These are phyloP conservation scores for Zygothrica quintamaculata DNA, from an alignment of 2,888 invertebrate genomes.

Conservation along the genomic window DNA sequence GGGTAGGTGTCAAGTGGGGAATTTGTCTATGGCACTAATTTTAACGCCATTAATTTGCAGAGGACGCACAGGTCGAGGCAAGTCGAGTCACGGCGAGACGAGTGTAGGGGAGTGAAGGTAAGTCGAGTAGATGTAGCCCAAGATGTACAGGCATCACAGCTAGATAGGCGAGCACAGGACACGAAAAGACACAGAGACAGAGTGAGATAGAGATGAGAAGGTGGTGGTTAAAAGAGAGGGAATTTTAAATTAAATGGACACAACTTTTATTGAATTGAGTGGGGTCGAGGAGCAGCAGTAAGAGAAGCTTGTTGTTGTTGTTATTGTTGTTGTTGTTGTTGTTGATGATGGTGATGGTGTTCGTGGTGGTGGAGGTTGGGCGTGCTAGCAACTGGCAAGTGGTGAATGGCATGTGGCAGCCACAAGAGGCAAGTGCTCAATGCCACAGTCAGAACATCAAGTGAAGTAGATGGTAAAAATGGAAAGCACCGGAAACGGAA, in stretches of 20 bases:
- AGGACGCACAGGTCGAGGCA: constrained; percentile 30
- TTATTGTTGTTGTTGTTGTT: no score
- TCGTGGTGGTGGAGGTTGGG: no score
- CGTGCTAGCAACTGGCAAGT: neutral
- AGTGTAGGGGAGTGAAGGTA: neutral
- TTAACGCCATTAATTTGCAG: constrained; percentile 73
- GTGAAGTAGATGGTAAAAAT: constrained; percentile 30
- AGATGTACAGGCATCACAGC: no score
- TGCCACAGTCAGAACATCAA: constrained; percentile 17
- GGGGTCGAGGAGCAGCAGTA: constrained; percentile 22
- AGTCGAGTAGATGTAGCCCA: neutral
- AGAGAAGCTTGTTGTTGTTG: no score
- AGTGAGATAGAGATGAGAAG: neutral
- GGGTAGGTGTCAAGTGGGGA: constrained; percentile 20
- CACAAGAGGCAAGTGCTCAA: constrained; percentile 20
- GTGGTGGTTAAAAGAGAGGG: constrained; percentile 27
- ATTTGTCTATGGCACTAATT: constrained; percentile 66
- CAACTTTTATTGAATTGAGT: constrained; percentile 80
- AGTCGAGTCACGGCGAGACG: no score
- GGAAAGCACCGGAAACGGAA: constrained; percentile 63
- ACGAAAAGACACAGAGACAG: neutral
- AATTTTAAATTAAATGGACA: constrained; percentile 81
- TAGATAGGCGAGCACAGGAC: constrained; percentile 1
- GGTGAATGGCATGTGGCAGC: neutral
- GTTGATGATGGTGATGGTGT: no score